Conservation (phyloP, 2,888 invertebrate species). For the Phortica okadai region DNA sequence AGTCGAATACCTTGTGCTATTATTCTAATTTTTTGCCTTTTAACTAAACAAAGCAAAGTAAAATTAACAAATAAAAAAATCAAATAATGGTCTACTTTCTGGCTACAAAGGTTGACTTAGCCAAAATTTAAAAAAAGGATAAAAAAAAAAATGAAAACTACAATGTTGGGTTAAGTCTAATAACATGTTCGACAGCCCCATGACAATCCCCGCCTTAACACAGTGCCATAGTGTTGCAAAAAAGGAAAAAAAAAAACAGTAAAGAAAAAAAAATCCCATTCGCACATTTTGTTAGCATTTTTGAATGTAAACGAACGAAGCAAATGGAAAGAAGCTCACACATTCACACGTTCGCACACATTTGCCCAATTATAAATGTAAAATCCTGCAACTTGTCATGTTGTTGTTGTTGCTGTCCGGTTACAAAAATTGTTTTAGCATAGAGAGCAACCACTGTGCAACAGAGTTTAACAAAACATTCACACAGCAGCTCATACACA, state of each 20-base stretch:
- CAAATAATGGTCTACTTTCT: neutral
- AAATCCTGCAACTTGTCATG: conserved; percentile 65
- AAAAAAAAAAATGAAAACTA: neutral
- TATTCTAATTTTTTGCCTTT: conserved; percentile 64
- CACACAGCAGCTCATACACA: neutral
- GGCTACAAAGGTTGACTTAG: neutral
- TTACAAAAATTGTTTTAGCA: conserved; percentile 15
- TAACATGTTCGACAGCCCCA: conserved; percentile 63
- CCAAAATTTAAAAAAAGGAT: neutral
- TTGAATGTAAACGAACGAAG: neutral
- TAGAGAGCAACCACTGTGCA: neutral
- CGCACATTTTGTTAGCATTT: neutral
- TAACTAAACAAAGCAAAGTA: neutral
- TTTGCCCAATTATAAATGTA: conserved; percentile 55
- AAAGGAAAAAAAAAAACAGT: conserved; percentile 31
- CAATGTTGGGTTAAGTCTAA: conserved; percentile 46
- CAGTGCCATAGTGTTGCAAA: conserved; percentile 44
- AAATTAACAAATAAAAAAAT: conserved; percentile 6
- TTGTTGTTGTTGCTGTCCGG: conserved; percentile 17
- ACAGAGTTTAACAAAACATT: neutral
- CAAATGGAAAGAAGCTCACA: conserved; percentile 16
- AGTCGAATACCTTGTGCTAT: conserved; percentile 63
- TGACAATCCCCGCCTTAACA: conserved; percentile 63
- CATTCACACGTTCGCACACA: conserved; percentile 37
- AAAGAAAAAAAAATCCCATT: conserved; percentile 24